Evolutionary conservation across 1,140 invertebrate genomes (phyloP), one percentile per base, ranked within the genome.

Genomic region (Orchestia grillus): DNA sequence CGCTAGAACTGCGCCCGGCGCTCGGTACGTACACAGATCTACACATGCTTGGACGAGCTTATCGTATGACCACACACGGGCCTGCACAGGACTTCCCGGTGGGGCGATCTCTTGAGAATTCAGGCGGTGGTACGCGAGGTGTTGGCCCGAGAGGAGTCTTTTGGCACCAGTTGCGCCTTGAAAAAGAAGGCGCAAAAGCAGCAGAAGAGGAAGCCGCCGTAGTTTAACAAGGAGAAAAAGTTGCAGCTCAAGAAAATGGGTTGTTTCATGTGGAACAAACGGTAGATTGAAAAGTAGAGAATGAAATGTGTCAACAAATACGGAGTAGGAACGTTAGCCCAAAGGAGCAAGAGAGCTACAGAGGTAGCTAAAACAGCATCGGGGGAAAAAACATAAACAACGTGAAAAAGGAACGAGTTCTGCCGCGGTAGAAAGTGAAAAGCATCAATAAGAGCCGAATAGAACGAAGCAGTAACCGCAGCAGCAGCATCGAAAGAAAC

Each of bases 91-190:
- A 77, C 62, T 77, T 77, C 62, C 62, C 62, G 11, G 62, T 77
- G 62, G 62, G 6, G 62, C 62, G 28, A 77, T 77, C 62, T 77
- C 15, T 77, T 77, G 62, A 23, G 62, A 77, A 77, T 77, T 77
- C 62, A 77, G 62, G 62, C 62, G 62, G 62, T 36, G 62, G 62
- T 77, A 77, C 62, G 62, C 62, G 62, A 77, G 62, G 62, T 77
- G 62, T 77, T 77, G 88, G 88, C 88, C 42, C 36, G n/a, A 90
- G 88, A 90, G 88, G 43, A 90, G 43, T 90, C 88, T 90, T 90
- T 90, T 90, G 88, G 88, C 88, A 90, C 88, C 36, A 90, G 88
- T 90, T 36, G 88, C 36, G 88, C 41, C 36, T 36, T 90, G 11
- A 77, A 77, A 28, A 77, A 77, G 62, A 77, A 77, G 62, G 36